These are phyloP conservation scores for Drymonia ruficornis DNA, from an alignment of 2,888 invertebrate genomes.

Conservation along the genomic window DNA sequence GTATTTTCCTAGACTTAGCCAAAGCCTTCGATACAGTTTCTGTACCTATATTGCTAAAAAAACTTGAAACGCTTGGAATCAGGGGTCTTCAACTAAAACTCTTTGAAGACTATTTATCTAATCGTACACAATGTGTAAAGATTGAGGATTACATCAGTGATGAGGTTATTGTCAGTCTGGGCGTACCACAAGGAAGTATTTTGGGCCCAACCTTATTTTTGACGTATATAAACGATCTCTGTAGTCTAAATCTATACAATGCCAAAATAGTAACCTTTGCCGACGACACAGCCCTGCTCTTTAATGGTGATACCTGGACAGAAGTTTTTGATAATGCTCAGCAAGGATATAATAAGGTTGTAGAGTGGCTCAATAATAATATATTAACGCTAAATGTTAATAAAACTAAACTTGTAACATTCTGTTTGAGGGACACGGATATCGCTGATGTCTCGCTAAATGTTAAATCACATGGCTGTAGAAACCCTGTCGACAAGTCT, in stretches of 20 bases:
- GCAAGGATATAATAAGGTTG: neutral
- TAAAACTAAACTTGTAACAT: neutral
- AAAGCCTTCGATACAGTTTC: conserved; percentile 1
- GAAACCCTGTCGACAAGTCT: neutral
- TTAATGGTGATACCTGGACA: neutral
- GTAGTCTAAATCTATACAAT: too few relatives aligned
- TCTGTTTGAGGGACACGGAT: neutral
- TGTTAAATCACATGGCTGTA: neutral
- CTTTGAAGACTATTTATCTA: neutral
- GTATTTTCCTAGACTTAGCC: neutral
- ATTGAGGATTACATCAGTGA: neutral
- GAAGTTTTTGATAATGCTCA: neutral
- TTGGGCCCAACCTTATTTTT: neutral
- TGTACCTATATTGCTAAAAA: neutral
- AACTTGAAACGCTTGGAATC: neutral
- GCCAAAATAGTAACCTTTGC: neutral
- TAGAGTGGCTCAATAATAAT: neutral
- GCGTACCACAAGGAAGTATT: neutral
- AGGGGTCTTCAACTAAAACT: neutral
- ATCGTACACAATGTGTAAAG: neutral
- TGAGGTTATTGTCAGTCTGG: neutral
- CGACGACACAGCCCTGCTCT: neutral
- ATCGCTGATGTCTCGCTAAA: neutral
- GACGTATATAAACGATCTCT: too few relatives aligned
- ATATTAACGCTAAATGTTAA: neutral